Conservation (phyloP, 2,797 vertebrate species). For the Naso thynnoides region DNA sequence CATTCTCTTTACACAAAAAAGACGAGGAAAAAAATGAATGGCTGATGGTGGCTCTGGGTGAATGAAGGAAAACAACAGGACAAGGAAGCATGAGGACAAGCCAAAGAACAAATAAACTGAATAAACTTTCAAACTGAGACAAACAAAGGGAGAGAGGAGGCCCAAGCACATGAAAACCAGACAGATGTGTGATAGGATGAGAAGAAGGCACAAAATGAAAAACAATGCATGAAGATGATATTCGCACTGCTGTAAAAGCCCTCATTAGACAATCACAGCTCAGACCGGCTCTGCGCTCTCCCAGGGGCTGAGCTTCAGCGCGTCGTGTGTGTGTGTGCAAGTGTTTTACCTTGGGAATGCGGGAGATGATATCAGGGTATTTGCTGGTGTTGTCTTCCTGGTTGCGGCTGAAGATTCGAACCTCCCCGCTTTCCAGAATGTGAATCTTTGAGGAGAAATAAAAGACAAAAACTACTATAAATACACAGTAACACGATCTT, state of each 20-base stretch:
- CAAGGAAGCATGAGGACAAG: background rate
- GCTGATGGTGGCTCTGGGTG: background rate
- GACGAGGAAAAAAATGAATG: background rate
- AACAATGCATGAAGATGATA: slow-evolving; percentile 45
- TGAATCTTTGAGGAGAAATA: slow-evolving; percentile 85
- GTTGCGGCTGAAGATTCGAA: slow-evolving; percentile 92
- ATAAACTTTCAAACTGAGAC: slow-evolving; percentile 20
- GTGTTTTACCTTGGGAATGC: slow-evolving; percentile 88
- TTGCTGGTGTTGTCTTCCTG: slow-evolving; percentile 94
- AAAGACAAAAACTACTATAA: background rate
- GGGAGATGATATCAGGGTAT: slow-evolving; percentile 91
- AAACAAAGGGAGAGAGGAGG: background rate
- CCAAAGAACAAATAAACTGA: slow-evolving; percentile 22
- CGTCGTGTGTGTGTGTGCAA: slow-evolving; percentile 16
- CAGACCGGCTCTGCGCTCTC: slow-evolving; percentile 10
- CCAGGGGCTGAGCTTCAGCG: slow-evolving; percentile 34
- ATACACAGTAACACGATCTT: no score
- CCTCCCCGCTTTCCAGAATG: slow-evolving; percentile 88
- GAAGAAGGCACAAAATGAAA: slow-evolving; percentile 30
- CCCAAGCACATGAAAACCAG: slow-evolving; percentile 15
- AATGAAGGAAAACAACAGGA: background rate
- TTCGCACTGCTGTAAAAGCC: slow-evolving; percentile 39
- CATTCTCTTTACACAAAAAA: background rate
- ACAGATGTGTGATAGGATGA: slow-evolving; percentile 25
- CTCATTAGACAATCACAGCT: slow-evolving; percentile 49